Evolutionary conservation across 1,140 invertebrate species (phyloP), one percentile per base, ranked within the genome.

Genomic region (Pomacea maculata): DNA sequence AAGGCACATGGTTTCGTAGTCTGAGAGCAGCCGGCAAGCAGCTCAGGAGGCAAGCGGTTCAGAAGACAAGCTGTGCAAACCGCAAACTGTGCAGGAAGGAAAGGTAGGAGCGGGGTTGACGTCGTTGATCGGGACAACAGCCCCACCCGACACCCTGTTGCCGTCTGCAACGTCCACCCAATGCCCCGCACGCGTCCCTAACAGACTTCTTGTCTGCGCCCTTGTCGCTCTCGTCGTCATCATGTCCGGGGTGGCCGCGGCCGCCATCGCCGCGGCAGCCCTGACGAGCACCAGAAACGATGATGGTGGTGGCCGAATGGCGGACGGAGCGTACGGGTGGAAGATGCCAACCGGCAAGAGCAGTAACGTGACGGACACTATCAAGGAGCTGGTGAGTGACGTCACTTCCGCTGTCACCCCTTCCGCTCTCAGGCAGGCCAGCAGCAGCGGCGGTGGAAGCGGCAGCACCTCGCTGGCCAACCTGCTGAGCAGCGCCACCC

Each of bases 221-320:
- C 25, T 29, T 34, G 63, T 72, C 57, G 25, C 64, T 67, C 57
- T 80, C 68, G 70, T 72, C 61, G 70, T 73, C 45, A 17, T 73
- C 70, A 72, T 72, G 71, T 25, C 55, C 19, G 61, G 34, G 14
- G 70, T 73, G 17, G 52, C 70, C 17, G 79, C 72, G 14, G 68
- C 61, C 8, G 63, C 79, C 61, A 80, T 73, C 70, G 70, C 70
- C 70, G 70, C 79, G 57, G 70, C 19, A n/a, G 52, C 45, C 15
- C 25, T 64, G n/a, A 61, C 68, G 54, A 19, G 54, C n/a, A 52
- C n/a, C 21, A 21, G 61, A 29, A 68, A n/a, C 2, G 63, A 73
- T 15, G 61, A 55, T 21, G 67, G 52, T 55, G n/a, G 21, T 54
- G 70, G 14, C n/a, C n/a, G 25, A 17, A 67, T 10, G 25, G 70